Conservation (phyloP, 2,113 vertebrate species). For the Nyctereutes procyonoides region DNA sequence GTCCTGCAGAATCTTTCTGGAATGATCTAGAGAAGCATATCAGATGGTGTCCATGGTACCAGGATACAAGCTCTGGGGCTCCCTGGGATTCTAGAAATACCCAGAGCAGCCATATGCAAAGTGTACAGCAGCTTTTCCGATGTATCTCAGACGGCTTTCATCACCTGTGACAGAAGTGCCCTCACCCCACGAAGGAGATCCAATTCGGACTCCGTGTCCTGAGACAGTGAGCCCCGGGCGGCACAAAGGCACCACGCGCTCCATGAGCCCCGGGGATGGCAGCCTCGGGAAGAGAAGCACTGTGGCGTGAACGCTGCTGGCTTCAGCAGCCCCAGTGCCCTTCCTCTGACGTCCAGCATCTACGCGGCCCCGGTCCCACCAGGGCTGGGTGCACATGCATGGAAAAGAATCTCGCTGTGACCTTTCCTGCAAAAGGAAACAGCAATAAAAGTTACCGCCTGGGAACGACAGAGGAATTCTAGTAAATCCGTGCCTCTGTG, state of each 20-base stretch:
- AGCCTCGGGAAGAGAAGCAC: constrained; percentile 68
- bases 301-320: constrained; percentile 62
- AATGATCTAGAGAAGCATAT: neutral
- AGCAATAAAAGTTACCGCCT: constrained; percentile 81
- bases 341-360: constrained; percentile 85
- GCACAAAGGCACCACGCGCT: neutral
- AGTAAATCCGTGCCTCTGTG: neutral
- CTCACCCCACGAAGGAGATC: neutral
- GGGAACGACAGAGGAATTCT: constrained; percentile 51
- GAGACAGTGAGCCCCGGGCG: neutral
- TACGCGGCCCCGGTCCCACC: constrained; percentile 80
- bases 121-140: neutral
- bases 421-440: constrained; percentile 87
- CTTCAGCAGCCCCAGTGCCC: constrained; percentile 80
- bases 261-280: neutral
- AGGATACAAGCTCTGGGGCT: neutral
- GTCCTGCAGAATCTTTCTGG: neutral
- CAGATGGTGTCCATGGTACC: neutral
- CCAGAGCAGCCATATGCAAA: neutral
- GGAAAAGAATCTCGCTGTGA: constrained; percentile 83
- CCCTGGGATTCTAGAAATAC: neutral
- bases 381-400: constrained; percentile 72
- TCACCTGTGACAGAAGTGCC: neutral
- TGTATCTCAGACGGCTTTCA: rapidly evolving
- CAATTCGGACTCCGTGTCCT: neutral